Conservation (phyloP, 2,113 vertebrate species). For the Siniperca chuatsi region DNA sequence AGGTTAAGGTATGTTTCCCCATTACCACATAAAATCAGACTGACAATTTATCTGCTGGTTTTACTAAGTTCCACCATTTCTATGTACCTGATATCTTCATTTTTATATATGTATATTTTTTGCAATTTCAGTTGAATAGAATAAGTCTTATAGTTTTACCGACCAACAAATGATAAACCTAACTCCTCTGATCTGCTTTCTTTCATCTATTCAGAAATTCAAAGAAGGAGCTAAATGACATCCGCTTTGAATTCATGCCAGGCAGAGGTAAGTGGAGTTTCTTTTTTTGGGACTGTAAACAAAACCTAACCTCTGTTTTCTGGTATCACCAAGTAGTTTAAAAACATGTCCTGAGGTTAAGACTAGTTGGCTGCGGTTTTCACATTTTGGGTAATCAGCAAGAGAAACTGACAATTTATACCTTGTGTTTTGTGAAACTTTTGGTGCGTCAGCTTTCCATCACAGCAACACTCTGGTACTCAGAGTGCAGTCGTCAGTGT, state of each 20-base stretch:
- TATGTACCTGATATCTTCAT: background rate
- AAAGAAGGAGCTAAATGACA: conserved; percentile 98
- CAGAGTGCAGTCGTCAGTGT: background rate
- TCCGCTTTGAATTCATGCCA: conserved; percentile 98
- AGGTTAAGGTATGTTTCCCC: conserved; percentile 90
- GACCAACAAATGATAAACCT: background rate
- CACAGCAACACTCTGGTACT: background rate
- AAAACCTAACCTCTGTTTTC: background rate
- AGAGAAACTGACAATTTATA: background rate
- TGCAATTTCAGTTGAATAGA: background rate
- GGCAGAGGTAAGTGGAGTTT: conserved; percentile 90
- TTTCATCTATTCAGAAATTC: conserved; percentile 88
- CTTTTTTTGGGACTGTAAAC: background rate
- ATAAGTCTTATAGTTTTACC: background rate
- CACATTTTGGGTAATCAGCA: conserved; percentile 14
- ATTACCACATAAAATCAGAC: background rate
- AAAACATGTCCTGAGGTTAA: background rate
- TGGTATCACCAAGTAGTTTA: background rate
- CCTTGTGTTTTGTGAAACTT: background rate
- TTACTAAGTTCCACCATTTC: background rate
- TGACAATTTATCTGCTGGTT: too few species aligned
- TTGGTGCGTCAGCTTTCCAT: background rate
- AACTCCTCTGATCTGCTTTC: background rate
- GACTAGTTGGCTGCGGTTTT: background rate
- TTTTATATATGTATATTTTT: background rate